Percentiles rank a stretch among this genome's conserved stretches.
Conservation (phyloP, 2,888 invertebrate genomes). For the Mythimna albipuncta region DNA sequence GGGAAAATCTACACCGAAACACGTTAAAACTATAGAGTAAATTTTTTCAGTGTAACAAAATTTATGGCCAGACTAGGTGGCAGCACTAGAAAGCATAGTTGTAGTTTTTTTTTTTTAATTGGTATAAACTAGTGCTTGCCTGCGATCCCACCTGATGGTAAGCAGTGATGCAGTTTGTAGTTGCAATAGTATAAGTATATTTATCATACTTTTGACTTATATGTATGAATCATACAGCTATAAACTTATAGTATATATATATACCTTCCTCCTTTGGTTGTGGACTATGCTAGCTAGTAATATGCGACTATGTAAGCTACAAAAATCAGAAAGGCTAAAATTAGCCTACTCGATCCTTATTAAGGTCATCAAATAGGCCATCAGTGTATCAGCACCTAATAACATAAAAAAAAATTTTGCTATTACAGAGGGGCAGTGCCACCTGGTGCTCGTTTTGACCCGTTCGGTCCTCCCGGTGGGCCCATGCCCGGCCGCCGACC, state of each 20-base stretch:
- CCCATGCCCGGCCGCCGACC: constrained; percentile 83
- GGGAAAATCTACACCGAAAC: too few relatives aligned
- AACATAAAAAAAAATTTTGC: not conserved
- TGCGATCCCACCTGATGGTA: too few relatives aligned
- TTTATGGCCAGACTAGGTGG: too few relatives aligned
- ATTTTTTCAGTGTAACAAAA: too few relatives aligned
- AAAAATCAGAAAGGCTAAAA: not conserved
- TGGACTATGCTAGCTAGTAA: not conserved
- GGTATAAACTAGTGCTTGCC: too few relatives aligned
- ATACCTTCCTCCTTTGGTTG: not conserved
- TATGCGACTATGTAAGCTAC: not conserved
- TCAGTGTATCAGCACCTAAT: not conserved
- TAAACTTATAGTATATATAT: not conserved
- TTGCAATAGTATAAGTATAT: too few relatives aligned
- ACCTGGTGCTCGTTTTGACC: constrained; percentile 96
- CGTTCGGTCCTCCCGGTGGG: constrained; percentile 93
- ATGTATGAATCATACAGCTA: not conserved
- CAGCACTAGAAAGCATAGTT: too few relatives aligned
- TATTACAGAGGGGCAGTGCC: constrained; percentile 90
- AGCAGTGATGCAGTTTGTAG: too few relatives aligned
- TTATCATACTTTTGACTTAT: not conserved
- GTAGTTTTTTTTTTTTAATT: too few relatives aligned
- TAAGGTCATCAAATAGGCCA: not conserved
- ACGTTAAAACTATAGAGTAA: too few relatives aligned
- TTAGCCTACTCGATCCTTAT: not conserved